Evolutionary conservation across 2,888 invertebrate genomes (phyloP).

Genomic region (Melolontha melolontha): DNA sequence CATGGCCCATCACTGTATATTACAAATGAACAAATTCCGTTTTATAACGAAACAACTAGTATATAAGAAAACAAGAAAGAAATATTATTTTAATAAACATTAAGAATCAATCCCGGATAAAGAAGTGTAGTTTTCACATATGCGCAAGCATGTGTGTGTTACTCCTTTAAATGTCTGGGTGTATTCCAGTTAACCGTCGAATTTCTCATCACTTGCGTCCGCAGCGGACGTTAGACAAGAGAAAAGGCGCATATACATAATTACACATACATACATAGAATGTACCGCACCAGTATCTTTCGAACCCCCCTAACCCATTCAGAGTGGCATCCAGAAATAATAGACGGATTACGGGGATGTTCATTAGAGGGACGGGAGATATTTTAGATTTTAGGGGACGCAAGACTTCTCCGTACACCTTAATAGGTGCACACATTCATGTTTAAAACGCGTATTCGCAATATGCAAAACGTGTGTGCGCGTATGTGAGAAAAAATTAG

Average conservation of each 20-base stretch:
- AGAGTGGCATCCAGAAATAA: constrained; percentile 54
- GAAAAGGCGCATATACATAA: constrained; percentile 51
- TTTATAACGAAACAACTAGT: too few species aligned
- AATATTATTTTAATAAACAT: too few species aligned
- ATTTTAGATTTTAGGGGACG: constrained; percentile 9
- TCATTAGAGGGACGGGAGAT: constrained; percentile 54
- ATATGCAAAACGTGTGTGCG: constrained; percentile 48
- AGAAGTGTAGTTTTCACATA: too few species aligned
- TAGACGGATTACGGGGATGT: constrained; percentile 59
- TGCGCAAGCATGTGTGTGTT: too few species aligned
- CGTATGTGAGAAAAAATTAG: constrained; percentile 50
- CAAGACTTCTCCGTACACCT: constrained; percentile 27
- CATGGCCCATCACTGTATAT: too few species aligned
- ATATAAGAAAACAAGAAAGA: too few species aligned
- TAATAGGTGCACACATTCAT: constrained; percentile 51
- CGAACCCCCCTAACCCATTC: constrained; percentile 32
- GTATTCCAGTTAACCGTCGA: neutral
- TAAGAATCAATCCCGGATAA: too few species aligned
- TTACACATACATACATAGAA: constrained; percentile 46
- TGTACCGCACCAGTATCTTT: neutral
- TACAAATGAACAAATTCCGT: too few species aligned
- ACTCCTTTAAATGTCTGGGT: too few species aligned
- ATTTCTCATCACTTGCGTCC: too few species aligned
- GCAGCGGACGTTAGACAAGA: constrained; percentile 22
- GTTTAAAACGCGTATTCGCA: constrained; percentile 44